Base-by-base conservation (phyloP, 1,140 invertebrate genomes). In the Hyphantria cunea region DNA sequence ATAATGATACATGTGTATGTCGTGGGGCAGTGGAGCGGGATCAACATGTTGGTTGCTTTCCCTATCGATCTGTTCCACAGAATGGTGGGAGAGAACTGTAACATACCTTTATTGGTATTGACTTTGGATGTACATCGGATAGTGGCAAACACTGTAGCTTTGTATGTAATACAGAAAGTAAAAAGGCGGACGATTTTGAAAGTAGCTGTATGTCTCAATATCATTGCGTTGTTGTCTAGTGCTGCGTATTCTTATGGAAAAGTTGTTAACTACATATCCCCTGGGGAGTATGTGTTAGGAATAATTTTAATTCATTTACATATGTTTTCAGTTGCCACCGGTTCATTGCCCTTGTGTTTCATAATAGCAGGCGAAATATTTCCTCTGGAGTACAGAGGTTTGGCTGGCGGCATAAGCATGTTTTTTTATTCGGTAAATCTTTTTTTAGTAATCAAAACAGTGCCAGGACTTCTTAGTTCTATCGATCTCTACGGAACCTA, bases 291-390 rank as follows among this genome's bases (percentile, higher is more conserved):
- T 52, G 12, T 59, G 0, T 68, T 82, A 42, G 78, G 78, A 0
- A 64, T 75, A n/a, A n/a, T 51, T 5, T 58, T 80, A 5, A 64
- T 75, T 8, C 77, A 80, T 14, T 55, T 76, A 0, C 76, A 77
- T 12, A 82, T 82, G 80, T 77, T 82, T 25, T 72, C 80, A 0
- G 74, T 77, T 14, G 75, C 79, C 0, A 80, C 75, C 10, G 79
- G 79, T n/a, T 73, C 72, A 3, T 66, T 39, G 37, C 37, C 37
- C 9, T 39, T 39, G 7, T 78, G 76, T 0, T 80, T 75, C n/a
- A 77, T 80, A 6, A 76, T 82, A 42, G 76, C 76, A 14, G 78
- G 78, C 0, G 78, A 81, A 50, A 32, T 83, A 13, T 83, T 79
- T 49, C 80, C 80, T 12, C 50, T 83, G 31, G 76, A 79, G 66